Evolutionary conservation across 2,113 vertebrate species (phyloP).

Genomic region (Oplegnathus fasciatus): DNA sequence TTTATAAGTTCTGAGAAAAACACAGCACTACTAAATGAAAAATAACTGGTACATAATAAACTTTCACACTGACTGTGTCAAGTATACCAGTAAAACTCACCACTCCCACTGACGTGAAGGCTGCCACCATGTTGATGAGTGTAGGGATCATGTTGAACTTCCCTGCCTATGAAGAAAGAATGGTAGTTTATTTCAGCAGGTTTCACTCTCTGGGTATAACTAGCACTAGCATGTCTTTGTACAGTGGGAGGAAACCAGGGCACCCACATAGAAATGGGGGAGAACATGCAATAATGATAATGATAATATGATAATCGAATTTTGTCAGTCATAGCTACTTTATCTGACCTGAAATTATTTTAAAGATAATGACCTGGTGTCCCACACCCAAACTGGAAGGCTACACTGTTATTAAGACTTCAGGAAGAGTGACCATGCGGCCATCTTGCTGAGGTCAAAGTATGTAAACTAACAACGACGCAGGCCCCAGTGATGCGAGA

Average conservation of each 20-base stretch:
- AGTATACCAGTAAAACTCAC: constrained; percentile 80
- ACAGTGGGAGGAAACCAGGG: too few relatives aligned
- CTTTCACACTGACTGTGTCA: not conserved
- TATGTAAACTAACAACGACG: too few relatives aligned
- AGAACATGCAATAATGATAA: too few relatives aligned
- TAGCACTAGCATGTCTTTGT: too few relatives aligned
- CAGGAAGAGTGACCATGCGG: too few relatives aligned
- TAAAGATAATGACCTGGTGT: not conserved
- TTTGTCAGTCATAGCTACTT: not conserved
- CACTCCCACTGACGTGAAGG: constrained; percentile 95
- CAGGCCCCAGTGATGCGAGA: too few relatives aligned
- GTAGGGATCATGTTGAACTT: constrained; percentile 96
- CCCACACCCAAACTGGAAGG: not conserved
- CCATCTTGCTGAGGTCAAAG: too few relatives aligned
- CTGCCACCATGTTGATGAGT: constrained; percentile 94
- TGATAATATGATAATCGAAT: not conserved
- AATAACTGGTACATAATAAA: not conserved
- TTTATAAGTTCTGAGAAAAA: not conserved
- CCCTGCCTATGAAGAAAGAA: constrained; percentile 86
- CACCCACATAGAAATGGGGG: too few relatives aligned
- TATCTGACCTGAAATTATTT: not conserved
- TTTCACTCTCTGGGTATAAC: not conserved
- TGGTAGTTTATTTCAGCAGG: not conserved
- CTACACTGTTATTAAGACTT: not conserved
- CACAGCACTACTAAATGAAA: not conserved